Percentiles rank a stretch among this genome's conserved stretches.
These are phyloP conservation scores for Stigmatopora nigra DNA, from an alignment of 2,113 vertebrate genomes.

Conservation along the genomic window DNA sequence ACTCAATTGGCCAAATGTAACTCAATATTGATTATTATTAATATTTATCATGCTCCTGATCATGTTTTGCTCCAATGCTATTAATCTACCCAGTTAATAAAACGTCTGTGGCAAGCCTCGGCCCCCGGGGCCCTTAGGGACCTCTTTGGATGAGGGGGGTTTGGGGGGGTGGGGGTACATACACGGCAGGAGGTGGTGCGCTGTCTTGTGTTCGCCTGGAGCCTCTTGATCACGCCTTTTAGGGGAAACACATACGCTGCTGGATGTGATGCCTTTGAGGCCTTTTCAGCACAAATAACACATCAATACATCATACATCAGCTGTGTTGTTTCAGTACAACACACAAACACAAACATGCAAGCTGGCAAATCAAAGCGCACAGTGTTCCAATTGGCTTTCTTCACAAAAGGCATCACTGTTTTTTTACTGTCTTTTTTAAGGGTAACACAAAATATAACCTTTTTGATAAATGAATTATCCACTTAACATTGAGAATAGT, in stretches of 20 bases:
- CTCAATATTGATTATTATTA: slow-evolving; percentile 89
- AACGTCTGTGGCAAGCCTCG: slow-evolving; percentile 64
- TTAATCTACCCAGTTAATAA: slow-evolving; percentile 87
- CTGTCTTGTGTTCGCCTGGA: slow-evolving; percentile 52
- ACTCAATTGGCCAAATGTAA: slow-evolving; percentile 75
- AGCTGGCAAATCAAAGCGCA: slow-evolving; percentile 26
- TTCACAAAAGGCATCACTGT: slow-evolving; percentile 2
- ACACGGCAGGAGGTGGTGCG: slow-evolving; percentile 41
- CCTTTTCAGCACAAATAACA: slow-evolving; percentile 58
- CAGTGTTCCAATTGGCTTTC: slow-evolving; percentile 4
- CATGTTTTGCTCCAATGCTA: slow-evolving; percentile 75
- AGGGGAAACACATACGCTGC: background rate
- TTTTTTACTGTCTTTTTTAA: background rate
- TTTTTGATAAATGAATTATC: background rate
- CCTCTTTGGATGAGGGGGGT: slow-evolving; percentile 46
- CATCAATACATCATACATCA: slow-evolving; percentile 66
- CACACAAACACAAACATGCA: slow-evolving; percentile 47
- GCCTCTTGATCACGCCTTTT: slow-evolving; percentile 39
- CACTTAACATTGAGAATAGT: background rate
- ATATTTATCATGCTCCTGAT: slow-evolving; percentile 85
- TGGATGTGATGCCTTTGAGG: slow-evolving; percentile 40
- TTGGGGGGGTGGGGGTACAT: slow-evolving; percentile 60
- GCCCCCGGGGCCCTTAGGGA: slow-evolving; percentile 67
- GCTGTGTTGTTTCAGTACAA: slow-evolving; percentile 31
- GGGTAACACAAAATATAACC: background rate